Evolutionary conservation across 1,140 invertebrate species (phyloP).

Genomic region (Epicauta chinensis): DNA sequence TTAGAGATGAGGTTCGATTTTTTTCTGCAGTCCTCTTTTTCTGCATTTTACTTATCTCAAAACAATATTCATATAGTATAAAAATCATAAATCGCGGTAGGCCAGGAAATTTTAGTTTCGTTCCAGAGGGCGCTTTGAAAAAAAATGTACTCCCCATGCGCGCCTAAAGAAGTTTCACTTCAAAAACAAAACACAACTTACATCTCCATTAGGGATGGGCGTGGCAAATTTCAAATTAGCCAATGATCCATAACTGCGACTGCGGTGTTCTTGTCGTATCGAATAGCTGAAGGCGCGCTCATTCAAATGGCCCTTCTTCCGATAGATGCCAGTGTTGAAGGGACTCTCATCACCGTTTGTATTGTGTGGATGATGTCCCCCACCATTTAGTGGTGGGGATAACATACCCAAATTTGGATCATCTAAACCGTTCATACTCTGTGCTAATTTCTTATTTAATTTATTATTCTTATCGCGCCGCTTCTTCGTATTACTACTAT

Average conservation of each 20-base stretch:
- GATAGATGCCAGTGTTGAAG: conserved; percentile 80
- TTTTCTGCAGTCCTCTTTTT: too few relatives aligned
- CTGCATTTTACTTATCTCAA: too few relatives aligned
- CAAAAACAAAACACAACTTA: conserved; percentile 29
- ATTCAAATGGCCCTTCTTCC: conserved; percentile 86
- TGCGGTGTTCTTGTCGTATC: conserved; percentile 86
- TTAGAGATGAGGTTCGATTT: too few relatives aligned
- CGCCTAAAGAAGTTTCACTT: neutral
- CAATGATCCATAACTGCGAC: conserved; percentile 81
- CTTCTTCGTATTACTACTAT: conserved; percentile 29
- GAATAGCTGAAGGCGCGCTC: conserved; percentile 91
- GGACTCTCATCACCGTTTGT: conserved; percentile 57
- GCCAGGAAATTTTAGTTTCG: too few relatives aligned
- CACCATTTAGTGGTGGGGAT: neutral
- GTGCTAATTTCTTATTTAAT: conserved; percentile 47
- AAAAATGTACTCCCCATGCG: too few relatives aligned
- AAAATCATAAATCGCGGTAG: too few relatives aligned
- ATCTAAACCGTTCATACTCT: conserved; percentile 51
- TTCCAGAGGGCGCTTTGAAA: too few relatives aligned
- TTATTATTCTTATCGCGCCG: conserved; percentile 37
- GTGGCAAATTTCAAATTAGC: conserved; percentile 78
- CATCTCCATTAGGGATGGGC: conserved; percentile 49
- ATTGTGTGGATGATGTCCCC: conserved; percentile 33
- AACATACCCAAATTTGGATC: conserved; percentile 47
- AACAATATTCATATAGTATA: too few relatives aligned